phyloP scores from a whole-genome alignment of 35 echinoderm and acorn worm genomes.

The Amphiura filiformis region DNA sequence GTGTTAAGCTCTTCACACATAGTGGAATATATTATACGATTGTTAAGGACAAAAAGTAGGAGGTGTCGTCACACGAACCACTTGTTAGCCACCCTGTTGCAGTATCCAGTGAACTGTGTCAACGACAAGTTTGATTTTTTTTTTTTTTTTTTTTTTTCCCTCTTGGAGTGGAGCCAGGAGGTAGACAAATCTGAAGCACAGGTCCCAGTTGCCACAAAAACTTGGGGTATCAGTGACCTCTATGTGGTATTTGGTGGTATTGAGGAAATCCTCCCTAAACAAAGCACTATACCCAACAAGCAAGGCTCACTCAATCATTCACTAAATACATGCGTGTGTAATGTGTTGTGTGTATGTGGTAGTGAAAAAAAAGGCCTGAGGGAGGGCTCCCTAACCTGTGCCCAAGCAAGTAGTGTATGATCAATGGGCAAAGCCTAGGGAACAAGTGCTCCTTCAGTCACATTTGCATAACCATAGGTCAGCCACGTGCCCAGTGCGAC shows the following conservation, averaged over 20 bases:
- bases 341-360: neutral
- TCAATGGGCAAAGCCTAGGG: neutral
- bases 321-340: neutral
- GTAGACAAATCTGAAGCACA: neutral
- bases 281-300: neutral
- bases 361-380: neutral
- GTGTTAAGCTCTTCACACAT: no score
- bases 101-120: slow-evolving; percentile 14
- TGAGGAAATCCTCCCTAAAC: neutral
- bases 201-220: neutral
- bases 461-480: slow-evolving; percentile 42
- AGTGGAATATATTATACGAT: no score
- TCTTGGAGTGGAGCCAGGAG: neutral
- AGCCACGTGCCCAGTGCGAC: slow-evolving; percentile 14
- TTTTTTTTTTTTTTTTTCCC: neutral
- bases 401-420: neutral
- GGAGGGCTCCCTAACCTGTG: slow-evolving; percentile 19
- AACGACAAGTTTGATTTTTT: neutral
- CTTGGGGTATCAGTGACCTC: neutral
- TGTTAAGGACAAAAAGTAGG: no score
- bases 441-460: slow-evolving; percentile 7
- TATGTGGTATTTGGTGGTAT: neutral
- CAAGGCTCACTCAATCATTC: neutral
- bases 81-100: slow-evolving; percentile 38
- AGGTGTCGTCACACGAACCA: slow-evolving; percentile 5